Percentiles rank a stretch among this genome's conserved stretches.
Evolutionary conservation across 2,888 invertebrate genomes (phyloP).

Genomic region (Polyommatus iphigenia): DNA sequence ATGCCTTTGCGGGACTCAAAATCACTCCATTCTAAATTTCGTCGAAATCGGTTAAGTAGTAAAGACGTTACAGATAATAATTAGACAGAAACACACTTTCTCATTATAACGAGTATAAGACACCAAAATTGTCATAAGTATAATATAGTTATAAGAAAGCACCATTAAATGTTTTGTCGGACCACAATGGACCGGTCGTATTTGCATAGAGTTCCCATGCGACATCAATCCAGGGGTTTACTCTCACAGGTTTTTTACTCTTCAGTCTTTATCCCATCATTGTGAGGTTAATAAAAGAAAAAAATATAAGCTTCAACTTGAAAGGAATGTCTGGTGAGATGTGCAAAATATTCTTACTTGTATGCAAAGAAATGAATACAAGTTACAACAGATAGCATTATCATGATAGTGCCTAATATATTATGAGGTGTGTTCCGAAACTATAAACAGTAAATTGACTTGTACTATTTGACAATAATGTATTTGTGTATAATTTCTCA

Average conservation of each 20-base stretch:
- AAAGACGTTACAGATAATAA: too few species aligned
- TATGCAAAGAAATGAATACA: too few species aligned
- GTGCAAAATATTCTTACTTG: not conserved
- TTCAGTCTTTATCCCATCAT: constrained; percentile 46
- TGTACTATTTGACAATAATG: too few species aligned
- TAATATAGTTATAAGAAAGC: not conserved
- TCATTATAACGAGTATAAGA: not conserved
- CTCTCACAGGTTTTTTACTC: constrained; percentile 46
- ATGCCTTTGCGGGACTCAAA: too few species aligned
- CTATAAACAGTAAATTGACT: not conserved
- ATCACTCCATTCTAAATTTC: too few species aligned
- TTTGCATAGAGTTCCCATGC: constrained; percentile 68
- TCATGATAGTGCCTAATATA: too few species aligned
- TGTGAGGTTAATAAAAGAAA: constrained; percentile 8
- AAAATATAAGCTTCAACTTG: not conserved
- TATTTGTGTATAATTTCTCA: too few species aligned
- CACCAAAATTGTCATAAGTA: not conserved
- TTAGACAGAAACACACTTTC: too few species aligned
- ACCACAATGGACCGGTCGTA: constrained; percentile 55
- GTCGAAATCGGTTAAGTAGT: too few species aligned
- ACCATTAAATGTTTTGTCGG: constrained; percentile 36
- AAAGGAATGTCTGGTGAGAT: not conserved
- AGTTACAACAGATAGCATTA: too few species aligned
- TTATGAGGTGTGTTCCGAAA: not conserved
- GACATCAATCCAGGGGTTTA: constrained; percentile 55